These are phyloP conservation scores for Salticus scenicus DNA, from an alignment of 2,888 invertebrate species.

Conservation along the genomic window DNA sequence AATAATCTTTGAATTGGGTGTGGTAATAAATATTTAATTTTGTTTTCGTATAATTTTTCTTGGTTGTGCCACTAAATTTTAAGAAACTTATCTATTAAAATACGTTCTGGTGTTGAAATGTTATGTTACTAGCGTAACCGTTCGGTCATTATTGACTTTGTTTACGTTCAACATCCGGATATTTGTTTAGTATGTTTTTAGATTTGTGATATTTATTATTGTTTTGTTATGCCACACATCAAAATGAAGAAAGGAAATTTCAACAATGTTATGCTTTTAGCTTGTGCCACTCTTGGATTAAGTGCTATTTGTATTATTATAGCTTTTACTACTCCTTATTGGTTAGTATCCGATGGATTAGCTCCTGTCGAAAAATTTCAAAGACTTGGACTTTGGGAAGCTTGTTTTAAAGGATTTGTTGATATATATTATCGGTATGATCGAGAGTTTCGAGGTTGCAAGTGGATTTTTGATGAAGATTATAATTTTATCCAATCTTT, in stretches of 20 bases:
- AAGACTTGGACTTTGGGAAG: slow-evolving; percentile 90
- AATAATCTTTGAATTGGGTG: too few species aligned
- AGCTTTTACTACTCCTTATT: slow-evolving; percentile 74
- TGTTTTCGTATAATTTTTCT: too few species aligned
- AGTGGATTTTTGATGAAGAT: slow-evolving; percentile 98
- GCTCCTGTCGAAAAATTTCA: slow-evolving; percentile 74
- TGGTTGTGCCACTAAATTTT: too few species aligned
- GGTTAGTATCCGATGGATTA: slow-evolving; percentile 73
- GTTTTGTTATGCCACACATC: slow-evolving; percentile 18
- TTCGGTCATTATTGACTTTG: too few species aligned
- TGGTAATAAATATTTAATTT: too few species aligned
- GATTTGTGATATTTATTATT: slow-evolving; percentile 19
- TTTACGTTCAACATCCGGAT: neutral
- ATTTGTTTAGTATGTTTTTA: slow-evolving; percentile 6
- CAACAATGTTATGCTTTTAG: slow-evolving; percentile 57
- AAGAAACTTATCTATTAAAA: too few species aligned
- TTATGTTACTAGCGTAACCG: too few species aligned
- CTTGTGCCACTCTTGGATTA: slow-evolving; percentile 54
- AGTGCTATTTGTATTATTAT: slow-evolving; percentile 72
- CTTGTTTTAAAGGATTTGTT: slow-evolving; percentile 91
- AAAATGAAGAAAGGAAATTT: slow-evolving; percentile 54
- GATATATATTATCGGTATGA: slow-evolving; percentile 85
- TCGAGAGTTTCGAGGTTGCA: slow-evolving; percentile 88
- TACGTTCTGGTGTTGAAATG: too few species aligned
- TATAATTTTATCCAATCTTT: slow-evolving; percentile 95